phyloP scores from a whole-genome alignment of 2,888 invertebrate species.

The Galeruca laticollis region DNA sequence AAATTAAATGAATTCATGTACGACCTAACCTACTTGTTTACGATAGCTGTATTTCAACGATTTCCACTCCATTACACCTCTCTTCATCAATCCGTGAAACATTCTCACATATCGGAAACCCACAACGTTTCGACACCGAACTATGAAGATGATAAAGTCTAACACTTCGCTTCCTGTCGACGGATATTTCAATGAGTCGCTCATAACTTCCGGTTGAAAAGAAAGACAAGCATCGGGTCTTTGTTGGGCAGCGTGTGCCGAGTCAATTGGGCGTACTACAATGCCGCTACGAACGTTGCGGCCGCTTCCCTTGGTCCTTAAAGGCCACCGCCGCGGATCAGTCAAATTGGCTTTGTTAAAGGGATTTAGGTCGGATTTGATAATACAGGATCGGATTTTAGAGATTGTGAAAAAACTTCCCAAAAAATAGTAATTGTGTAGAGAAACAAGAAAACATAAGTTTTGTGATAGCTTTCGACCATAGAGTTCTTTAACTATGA shows the following conservation, averaged over 20 bases:
- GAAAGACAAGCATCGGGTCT: slow-evolving; percentile 54
- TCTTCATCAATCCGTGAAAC: slow-evolving; percentile 27
- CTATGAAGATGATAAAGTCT: slow-evolving; percentile 60
- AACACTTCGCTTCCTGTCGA: slow-evolving; percentile 60
- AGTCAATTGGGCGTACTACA: slow-evolving; percentile 63
- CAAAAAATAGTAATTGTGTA: background rate
- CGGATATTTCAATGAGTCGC: slow-evolving; percentile 66
- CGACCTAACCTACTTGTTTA: background rate
- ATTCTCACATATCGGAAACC: slow-evolving; percentile 32
- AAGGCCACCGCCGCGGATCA: slow-evolving; percentile 56
- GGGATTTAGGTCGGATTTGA: slow-evolving; percentile 42
- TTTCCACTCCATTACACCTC: background rate
- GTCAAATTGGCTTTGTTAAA: slow-evolving; percentile 61
- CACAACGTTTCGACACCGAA: slow-evolving; percentile 52
- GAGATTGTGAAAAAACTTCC: background rate
- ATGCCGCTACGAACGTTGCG: slow-evolving; percentile 38
- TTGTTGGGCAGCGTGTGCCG: slow-evolving; percentile 60
- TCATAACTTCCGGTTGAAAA: slow-evolving; percentile 65
- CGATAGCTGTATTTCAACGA: background rate
- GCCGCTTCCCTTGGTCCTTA: slow-evolving; percentile 13
- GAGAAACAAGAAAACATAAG: background rate
- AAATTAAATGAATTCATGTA: background rate
- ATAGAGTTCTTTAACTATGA: no score
- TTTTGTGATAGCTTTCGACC: background rate
- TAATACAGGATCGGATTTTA: background rate